Percentiles rank a stretch among this genome's conserved stretches.
phyloP scores from a whole-genome alignment of 2,113 vertebrate species.

The Trogon surrucura region DNA sequence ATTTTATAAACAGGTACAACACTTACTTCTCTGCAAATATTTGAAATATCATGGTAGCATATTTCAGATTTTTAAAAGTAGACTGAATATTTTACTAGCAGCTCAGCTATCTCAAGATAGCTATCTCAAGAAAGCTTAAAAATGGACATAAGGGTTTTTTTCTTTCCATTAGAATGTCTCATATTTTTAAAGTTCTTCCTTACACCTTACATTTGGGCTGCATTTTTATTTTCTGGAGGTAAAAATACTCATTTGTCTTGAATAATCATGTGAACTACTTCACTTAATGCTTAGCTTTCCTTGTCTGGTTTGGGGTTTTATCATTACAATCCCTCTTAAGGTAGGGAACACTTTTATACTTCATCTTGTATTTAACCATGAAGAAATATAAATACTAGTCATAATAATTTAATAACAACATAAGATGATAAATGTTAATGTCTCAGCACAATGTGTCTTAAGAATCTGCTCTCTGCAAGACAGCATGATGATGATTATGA shows the following conservation, averaged over 20 bases:
- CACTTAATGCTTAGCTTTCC: neutral
- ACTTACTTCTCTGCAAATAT: neutral
- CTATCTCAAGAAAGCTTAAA: neutral
- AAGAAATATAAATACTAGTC: neutral
- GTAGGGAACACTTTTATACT: neutral
- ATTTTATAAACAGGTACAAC: neutral
- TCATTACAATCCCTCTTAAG: neutral
- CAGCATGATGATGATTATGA: neutral
- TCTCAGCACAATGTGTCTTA: constrained; percentile 8
- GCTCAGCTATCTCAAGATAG: neutral
- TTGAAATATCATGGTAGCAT: neutral
- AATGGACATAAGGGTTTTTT: neutral
- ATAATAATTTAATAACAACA: constrained; percentile 17
- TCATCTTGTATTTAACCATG: neutral
- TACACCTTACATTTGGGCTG: neutral
- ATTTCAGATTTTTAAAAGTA: constrained; percentile 7
- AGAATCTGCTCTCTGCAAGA: neutral
- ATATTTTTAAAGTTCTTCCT: neutral
- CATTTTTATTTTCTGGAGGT: constrained; percentile 9
- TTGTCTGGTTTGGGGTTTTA: constrained; percentile 24
- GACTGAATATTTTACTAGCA: neutral
- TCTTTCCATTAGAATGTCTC: neutral
- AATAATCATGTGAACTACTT: neutral
- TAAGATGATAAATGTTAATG: constrained; percentile 7
- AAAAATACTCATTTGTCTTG: neutral